These are phyloP conservation scores for Turnix velox DNA, from an alignment of 2,113 vertebrate species.

Conservation along the genomic window DNA sequence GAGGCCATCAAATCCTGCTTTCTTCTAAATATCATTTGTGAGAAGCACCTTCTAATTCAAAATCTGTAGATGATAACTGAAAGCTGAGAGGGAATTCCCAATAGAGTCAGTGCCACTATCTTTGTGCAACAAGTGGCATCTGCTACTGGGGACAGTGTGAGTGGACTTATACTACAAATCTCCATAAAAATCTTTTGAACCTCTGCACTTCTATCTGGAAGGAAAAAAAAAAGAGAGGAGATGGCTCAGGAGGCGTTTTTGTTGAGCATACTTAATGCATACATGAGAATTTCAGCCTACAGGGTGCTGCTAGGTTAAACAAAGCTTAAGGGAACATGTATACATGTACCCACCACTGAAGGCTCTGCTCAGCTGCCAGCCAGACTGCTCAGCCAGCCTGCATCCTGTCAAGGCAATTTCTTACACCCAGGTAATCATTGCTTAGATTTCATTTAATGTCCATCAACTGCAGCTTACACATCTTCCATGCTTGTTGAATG, in stretches of 20 bases:
- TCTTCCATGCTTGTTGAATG: not conserved
- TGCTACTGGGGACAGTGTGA: not conserved
- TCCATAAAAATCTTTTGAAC: not conserved
- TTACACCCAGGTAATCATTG: not conserved
- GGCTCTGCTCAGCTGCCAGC: constrained; percentile 22
- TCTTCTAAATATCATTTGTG: not conserved
- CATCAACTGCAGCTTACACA: not conserved
- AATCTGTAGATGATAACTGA: not conserved
- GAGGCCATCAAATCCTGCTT: not conserved
- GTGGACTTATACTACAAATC: not conserved
- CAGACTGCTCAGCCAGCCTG: constrained; percentile 8
- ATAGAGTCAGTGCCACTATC: not conserved
- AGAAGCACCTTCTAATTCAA: not conserved
- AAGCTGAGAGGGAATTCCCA: not conserved
- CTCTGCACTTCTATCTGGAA: not conserved
- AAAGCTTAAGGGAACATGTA: not conserved
- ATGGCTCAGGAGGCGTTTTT: not conserved
- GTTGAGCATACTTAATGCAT: not conserved
- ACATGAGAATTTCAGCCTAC: not conserved
- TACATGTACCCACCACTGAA: not conserved
- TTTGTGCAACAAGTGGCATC: not conserved
- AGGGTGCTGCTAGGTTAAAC: constrained; percentile 14
- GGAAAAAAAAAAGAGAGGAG: not conserved
- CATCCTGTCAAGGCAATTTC: not conserved
- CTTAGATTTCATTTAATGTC: not conserved